Conservation (phyloP, 2,113 vertebrate species). For the Melospiza melodia region DNA sequence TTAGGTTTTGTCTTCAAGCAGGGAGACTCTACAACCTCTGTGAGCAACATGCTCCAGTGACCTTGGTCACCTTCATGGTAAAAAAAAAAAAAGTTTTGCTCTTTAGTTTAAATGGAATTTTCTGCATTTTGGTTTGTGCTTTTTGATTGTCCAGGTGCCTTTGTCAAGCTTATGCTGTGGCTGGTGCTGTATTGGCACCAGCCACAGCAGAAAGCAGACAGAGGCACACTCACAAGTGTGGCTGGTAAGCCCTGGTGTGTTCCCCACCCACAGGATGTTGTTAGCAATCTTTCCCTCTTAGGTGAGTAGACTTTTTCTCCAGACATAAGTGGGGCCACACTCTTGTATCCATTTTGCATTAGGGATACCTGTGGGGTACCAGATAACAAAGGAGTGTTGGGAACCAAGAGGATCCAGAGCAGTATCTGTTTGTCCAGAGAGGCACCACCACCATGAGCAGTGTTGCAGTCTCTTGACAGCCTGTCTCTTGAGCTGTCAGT, state of each 20-base stretch:
- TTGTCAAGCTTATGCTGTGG: background rate
- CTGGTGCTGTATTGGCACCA: background rate
- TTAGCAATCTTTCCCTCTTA: background rate
- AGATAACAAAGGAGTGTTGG: fast-evolving
- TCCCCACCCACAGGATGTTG: background rate
- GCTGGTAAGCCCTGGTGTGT: background rate
- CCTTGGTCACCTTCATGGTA: background rate
- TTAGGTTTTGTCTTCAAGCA: background rate
- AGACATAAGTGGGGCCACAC: background rate
- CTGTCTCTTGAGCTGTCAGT: background rate
- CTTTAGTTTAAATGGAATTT: background rate
- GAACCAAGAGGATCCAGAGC: background rate
- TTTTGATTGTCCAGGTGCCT: background rate
- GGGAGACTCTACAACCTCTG: background rate
- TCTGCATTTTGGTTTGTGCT: background rate
- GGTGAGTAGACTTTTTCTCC: background rate
- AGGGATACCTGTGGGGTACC: background rate
- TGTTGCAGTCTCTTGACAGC: background rate
- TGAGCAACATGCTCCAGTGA: background rate
- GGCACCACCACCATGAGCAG: background rate
- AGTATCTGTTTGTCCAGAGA: background rate
- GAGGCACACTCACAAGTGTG: background rate
- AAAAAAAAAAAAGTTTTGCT: background rate
- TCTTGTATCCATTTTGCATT: background rate
- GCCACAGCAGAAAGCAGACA: background rate